phyloP scores from a whole-genome alignment of 2,113 vertebrate species.

The Strix aluco region DNA sequence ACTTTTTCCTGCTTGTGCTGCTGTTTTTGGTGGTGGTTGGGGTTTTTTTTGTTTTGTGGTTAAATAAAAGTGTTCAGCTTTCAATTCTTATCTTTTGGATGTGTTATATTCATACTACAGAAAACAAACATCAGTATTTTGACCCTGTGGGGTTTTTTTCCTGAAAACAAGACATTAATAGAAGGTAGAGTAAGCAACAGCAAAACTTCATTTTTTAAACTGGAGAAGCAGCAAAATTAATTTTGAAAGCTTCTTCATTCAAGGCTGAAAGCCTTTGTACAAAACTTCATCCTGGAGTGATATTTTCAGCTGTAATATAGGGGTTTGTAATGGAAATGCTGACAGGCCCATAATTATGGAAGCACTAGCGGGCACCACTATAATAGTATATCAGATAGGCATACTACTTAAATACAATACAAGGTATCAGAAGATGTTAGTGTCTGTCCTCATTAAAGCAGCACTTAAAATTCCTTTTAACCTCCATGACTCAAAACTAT shows the following conservation, averaged over 20 bases:
- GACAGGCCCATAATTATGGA: slow-evolving; percentile 31
- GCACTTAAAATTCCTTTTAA: slow-evolving; percentile 41
- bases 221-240: slow-evolving; percentile 10
- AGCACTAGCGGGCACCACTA: slow-evolving; percentile 60
- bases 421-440: slow-evolving; percentile 37
- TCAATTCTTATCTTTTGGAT: slow-evolving; percentile 6
- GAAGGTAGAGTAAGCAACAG: not conserved
- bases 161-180: not conserved
- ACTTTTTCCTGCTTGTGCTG: not conserved
- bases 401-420: not conserved
- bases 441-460: slow-evolving; percentile 53
- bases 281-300: slow-evolving; percentile 59
- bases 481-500: not conserved
- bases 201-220: slow-evolving; percentile 13
- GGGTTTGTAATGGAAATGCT: slow-evolving; percentile 52
- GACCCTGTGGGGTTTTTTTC: not conserved
- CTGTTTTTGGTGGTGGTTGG: not conserved
- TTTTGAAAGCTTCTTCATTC: slow-evolving; percentile 25
- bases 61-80: not conserved
- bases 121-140: slow-evolving; percentile 35
- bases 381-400: slow-evolving; percentile 55
- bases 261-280: slow-evolving; percentile 34
- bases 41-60: not conserved
- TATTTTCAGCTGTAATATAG: slow-evolving; percentile 62
- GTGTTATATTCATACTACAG: not conserved